Base-by-base conservation (phyloP, 1,140 invertebrate species). In the Carposina sasakii region DNA sequence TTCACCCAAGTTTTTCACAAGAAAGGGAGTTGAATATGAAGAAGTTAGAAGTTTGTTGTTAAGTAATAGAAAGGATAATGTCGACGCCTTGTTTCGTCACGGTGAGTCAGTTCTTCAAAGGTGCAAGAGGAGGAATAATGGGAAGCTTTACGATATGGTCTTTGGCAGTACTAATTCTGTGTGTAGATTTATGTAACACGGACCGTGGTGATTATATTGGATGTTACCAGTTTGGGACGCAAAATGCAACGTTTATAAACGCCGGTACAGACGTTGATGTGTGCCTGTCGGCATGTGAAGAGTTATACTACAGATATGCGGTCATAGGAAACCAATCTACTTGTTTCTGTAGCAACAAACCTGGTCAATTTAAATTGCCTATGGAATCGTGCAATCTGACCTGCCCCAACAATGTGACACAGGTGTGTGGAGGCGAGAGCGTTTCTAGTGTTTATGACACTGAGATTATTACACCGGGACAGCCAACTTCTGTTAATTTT, bases 371-470 rank as follows among this genome's bases (percentile, higher is more conserved):
- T 24, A 63, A 71, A 52, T 28, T 82, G 15, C 60, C 56, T 0
- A 33, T 49, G 26, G 71, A 78, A 2, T 45, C 75, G 0, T 88
- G 87, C 48, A 65, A 76, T 48, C 83, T 71, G 0, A 74, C 81
- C 0, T 88, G 86, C 24, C 71, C 85, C 15, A 87, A 86, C 48
- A 87, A 86, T 51, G 86, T 82, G 48, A 77, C 81, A 1, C 86
- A 88, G 53, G 84, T 76, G 26, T 88, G 87, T 51, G 87, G 87
- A 0, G 87, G 87, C 6, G 77, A 79, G 4, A 76, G 84, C 1
- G 76, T 83, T 0, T 78, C 81, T 9, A 88, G 87, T 23, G 87
- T 88, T 0, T 88, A 88, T 55, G 85, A 87, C 31, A 88, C 87
- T 0, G 83, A 81, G 10, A 68, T 85, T 2, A 55, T 55, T 2